These are phyloP conservation scores for Fistularia tabacaria DNA, from an alignment of 2,797 vertebrate species.

Conservation along the genomic window DNA sequence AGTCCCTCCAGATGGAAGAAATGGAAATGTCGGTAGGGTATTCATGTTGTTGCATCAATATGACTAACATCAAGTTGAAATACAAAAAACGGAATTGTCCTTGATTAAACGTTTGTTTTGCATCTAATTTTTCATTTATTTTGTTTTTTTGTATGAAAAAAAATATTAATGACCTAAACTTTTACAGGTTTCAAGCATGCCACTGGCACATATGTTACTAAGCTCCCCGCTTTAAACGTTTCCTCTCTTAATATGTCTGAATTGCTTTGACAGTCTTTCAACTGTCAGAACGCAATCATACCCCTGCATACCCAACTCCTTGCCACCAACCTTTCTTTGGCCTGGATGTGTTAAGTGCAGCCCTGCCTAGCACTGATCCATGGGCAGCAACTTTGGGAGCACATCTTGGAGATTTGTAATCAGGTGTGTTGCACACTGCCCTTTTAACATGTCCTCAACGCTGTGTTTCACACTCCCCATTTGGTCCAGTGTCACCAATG, in stretches of 20 bases:
- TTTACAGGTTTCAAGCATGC: slow-evolving; percentile 28
- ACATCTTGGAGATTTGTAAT: slow-evolving; percentile 49
- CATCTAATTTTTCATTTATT: background rate
- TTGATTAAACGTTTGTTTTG: slow-evolving; percentile 10
- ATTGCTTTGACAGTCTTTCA: slow-evolving; percentile 45
- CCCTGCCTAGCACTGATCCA: slow-evolving; percentile 28
- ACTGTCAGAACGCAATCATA: slow-evolving; percentile 27
- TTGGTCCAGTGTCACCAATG: slow-evolving; percentile 16
- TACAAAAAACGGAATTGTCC: slow-evolving; percentile 14
- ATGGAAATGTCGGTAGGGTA: slow-evolving; percentile 39
- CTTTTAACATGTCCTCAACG: slow-evolving; percentile 53
- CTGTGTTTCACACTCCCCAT: slow-evolving; percentile 33
- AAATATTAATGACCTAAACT: slow-evolving; percentile 40
- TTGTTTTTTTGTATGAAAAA: slow-evolving; percentile 16
- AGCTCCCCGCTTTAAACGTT: slow-evolving; percentile 23
- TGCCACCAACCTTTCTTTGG: slow-evolving; percentile 10
- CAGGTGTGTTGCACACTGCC: slow-evolving; percentile 51
- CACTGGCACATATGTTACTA: slow-evolving; percentile 23
- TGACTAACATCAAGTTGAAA: slow-evolving; percentile 16
- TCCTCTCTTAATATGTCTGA: slow-evolving; percentile 17
- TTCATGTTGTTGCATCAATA: slow-evolving; percentile 40
- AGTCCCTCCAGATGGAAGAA: slow-evolving; percentile 32
- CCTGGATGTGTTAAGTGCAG: slow-evolving; percentile 32
- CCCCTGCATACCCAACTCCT: background rate
- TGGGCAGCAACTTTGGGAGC: slow-evolving; percentile 15